Evolutionary conservation across 2,113 vertebrate genomes (phyloP).

Genomic region (Hippocampus abdominalis): DNA sequence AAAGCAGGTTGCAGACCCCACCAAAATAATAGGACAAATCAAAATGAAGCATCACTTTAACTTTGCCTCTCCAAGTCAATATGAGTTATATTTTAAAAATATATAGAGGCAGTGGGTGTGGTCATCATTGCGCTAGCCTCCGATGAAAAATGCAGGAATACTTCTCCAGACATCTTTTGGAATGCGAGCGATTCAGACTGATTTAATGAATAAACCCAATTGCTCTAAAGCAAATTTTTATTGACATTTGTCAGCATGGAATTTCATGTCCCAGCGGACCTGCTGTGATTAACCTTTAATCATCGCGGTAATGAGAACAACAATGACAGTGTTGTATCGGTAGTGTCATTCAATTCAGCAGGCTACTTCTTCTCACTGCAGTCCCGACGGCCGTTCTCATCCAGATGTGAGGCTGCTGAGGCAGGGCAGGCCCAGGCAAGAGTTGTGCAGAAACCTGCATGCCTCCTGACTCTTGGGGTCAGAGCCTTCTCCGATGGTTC

Average conservation of each 20-base stretch:
- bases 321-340: conserved; percentile 37
- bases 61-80: background rate
- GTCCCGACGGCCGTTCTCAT: conserved; percentile 24
- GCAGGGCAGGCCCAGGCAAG: conserved; percentile 18
- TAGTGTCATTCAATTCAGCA: conserved; percentile 33
- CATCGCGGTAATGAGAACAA: conserved; percentile 41
- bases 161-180: conserved; percentile 18
- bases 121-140: too few relatives aligned
- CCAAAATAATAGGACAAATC: background rate
- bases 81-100: background rate
- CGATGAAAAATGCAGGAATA: background rate
- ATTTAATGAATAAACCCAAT: conserved; percentile 30
- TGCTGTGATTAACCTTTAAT: conserved; percentile 45
- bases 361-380: conserved; percentile 41
- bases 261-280: conserved; percentile 31
- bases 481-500: conserved; percentile 28
- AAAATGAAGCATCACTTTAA: background rate
- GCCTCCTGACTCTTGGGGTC: conserved; percentile 19
- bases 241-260: conserved; percentile 41
- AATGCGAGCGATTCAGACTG: background rate
- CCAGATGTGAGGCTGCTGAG: conserved; percentile 23
- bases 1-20: background rate
- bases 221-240: conserved; percentile 33
- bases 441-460: conserved; percentile 20
- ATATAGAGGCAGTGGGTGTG: background rate